A percentile compares a stretch with the other conserved stretches of the same genome.
Evolutionary conservation across 1,140 invertebrate genomes (phyloP).

Genomic region (Epicauta chinensis): DNA sequence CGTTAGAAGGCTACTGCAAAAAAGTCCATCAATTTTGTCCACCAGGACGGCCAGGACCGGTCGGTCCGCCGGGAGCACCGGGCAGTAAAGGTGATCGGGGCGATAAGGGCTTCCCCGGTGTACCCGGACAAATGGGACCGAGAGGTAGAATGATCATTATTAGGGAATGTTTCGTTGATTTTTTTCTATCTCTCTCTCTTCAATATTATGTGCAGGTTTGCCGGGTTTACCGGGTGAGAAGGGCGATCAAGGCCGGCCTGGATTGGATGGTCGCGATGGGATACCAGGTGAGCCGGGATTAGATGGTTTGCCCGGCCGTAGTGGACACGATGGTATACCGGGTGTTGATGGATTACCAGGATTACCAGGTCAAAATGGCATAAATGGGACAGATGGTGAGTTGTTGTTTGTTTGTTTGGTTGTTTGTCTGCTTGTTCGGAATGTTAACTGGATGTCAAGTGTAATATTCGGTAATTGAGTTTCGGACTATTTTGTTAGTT

Average conservation of each 20-base stretch:
- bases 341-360: constrained; percentile 67
- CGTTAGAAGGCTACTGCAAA: constrained; percentile 30
- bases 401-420: too few species aligned
- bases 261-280: constrained; percentile 78
- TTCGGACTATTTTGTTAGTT: too few species aligned
- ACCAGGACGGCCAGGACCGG: constrained; percentile 59
- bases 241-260: constrained; percentile 55
- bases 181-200: too few species aligned
- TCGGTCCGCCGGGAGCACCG: constrained; percentile 54
- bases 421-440: too few species aligned
- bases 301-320: constrained; percentile 75
- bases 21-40: constrained; percentile 66
- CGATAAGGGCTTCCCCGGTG: constrained; percentile 53
- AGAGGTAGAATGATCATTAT: constrained; percentile 17
- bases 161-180: not conserved
- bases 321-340: constrained; percentile 65
- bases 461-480: too few species aligned
- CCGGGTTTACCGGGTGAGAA: constrained; percentile 36
- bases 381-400: constrained; percentile 52
- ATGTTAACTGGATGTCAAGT: too few species aligned
- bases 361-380: constrained; percentile 59
- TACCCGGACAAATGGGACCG: constrained; percentile 50
- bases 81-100: constrained; percentile 57
- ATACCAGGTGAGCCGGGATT: constrained; percentile 80
- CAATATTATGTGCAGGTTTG: too few species aligned